Percentiles rank a stretch among this genome's conserved stretches.
These are phyloP conservation scores for Tinea semifulvella DNA, from an alignment of 2,888 invertebrate genomes.

Conservation along the genomic window DNA sequence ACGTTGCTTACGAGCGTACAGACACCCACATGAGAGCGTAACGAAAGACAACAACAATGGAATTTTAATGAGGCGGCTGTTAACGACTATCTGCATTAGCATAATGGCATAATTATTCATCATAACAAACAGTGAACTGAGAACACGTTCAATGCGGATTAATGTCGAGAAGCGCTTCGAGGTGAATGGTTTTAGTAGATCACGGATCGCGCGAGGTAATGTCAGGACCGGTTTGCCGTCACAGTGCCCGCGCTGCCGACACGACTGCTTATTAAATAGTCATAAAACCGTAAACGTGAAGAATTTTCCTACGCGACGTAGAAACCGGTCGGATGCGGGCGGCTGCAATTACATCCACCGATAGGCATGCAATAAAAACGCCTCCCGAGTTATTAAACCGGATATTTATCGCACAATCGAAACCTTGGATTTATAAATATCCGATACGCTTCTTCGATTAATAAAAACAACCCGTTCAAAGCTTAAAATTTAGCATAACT, in stretches of 20 bases:
- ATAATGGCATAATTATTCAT: constrained; percentile 58
- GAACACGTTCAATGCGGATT: too few species aligned
- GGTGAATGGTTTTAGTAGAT: constrained; percentile 6
- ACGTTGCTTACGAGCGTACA: constrained; percentile 21
- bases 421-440: constrained; percentile 22
- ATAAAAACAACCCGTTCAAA: constrained; percentile 3
- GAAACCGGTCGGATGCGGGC: constrained; percentile 12
- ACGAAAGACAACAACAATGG: constrained; percentile 36
- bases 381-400: constrained; percentile 16
- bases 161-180: constrained; percentile 4
- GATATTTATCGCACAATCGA: constrained; percentile 18
- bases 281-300: constrained; percentile 8
- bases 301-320: constrained; percentile 17
- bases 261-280: constrained; percentile 15
- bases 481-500: not conserved
- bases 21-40: constrained; percentile 35
- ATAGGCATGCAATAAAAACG: constrained; percentile 17
- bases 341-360: constrained; percentile 15
- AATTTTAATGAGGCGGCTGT: constrained; percentile 55
- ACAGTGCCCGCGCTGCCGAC: constrained; percentile 20
- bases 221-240: constrained; percentile 31
- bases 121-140: constrained; percentile 23
- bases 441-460: constrained; percentile 13
- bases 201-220: constrained; percentile 20
- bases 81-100: constrained; percentile 48